Base-by-base conservation (phyloP, 2,888 invertebrate species). In the Drosophila mettleri region DNA sequence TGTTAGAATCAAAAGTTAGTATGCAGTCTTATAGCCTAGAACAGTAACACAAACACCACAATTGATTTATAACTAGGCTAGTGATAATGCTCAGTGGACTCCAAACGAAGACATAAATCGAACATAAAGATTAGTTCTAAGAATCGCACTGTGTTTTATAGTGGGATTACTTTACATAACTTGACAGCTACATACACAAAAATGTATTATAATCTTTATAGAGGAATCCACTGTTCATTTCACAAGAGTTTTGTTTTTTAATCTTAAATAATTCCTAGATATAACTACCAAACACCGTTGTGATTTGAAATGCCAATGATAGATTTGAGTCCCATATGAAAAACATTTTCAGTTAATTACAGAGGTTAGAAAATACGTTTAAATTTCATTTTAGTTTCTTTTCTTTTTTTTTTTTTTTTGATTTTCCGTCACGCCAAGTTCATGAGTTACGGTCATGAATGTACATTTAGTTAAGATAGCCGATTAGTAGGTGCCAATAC, bases 1-100 rank as follows among this genome's bases (percentile, higher is more conserved):
- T 60, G 75, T 82, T 82, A 89, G 90, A 91, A 90, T 90, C 89
- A 90, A 89, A 86, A 80, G 86, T 90, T 90, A 89, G 83, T 89
- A 86, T 48, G 69, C 63, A 80, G 63, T 77, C 66, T 67, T 78
- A 80, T 24, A 66, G 48, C 55, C 59, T 65, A 62, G 14, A 18
- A 48, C 51, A 60, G 36, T 43, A 52, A 72, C 64, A 74, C 77
- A 81, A 60, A 68, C 77, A 88, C 79, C 76, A 45, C 34, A 51
- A 22, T 58, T 63, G 4, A 46, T 3, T 24, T 62, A 64, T 12
- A 20, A 22, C 27, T 67, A 60, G 31, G 27, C 48, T 12, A 48
- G 38, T 34, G 43, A 34, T 31, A 33, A 29, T 34, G 33, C 33
- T 20, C 71, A 70, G 72, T 55, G 68, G 48, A 33, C 36, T 31